Conservation (phyloP, 23 tunicate genomes). For the Phallusia fumigata region DNA sequence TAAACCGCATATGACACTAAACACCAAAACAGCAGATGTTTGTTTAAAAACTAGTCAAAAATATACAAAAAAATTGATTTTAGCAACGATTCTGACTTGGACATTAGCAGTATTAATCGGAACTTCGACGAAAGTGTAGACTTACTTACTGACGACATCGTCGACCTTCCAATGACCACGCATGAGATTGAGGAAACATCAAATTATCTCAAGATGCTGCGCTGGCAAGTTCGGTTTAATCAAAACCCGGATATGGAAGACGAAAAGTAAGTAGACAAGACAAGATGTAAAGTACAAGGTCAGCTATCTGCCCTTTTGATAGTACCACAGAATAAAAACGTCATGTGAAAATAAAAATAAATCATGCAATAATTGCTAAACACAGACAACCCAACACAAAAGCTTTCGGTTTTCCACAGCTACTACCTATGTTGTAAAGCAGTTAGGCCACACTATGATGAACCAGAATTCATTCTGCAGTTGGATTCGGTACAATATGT, state of each 20-base stretch:
- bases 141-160: neutral
- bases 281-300: too few relatives aligned
- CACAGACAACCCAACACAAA: too few relatives aligned
- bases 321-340: too few relatives aligned
- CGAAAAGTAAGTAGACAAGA: constrained; percentile 29
- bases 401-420: constrained; percentile 18
- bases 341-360: too few relatives aligned
- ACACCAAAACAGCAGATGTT: too few relatives aligned
- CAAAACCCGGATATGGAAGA: constrained; percentile 64
- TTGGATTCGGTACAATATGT: constrained; percentile 44
- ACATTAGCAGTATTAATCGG: neutral
- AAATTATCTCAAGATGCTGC: constrained; percentile 32
- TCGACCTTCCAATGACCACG: constrained; percentile 18
- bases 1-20: too few relatives aligned
- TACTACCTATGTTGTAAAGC: constrained; percentile 60
- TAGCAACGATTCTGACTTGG: constrained; percentile 18
- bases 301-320: too few relatives aligned
- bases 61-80: neutral
- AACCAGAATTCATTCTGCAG: constrained; percentile 49
- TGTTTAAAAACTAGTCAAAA: too few relatives aligned
- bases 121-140: neutral
- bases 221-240: constrained; percentile 41
- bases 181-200: constrained; percentile 29
- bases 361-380: too few relatives aligned
- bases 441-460: constrained; percentile 20